Percentiles rank a stretch among this genome's conserved stretches.
phyloP scores from a whole-genome alignment of 2,113 vertebrate genomes.

The Donacobius atricapilla region DNA sequence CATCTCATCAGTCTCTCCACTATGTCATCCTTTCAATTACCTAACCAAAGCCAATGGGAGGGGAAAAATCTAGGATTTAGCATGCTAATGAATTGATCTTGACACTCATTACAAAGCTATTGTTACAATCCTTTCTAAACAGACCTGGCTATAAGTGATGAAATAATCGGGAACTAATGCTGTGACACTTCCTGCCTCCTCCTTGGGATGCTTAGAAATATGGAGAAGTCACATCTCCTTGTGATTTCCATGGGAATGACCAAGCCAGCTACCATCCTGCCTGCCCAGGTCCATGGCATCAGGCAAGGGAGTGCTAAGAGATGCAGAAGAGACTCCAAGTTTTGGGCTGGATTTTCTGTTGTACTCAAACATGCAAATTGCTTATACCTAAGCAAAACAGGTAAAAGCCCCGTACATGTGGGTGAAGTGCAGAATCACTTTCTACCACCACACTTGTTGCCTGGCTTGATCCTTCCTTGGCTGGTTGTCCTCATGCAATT shows the following conservation, averaged over 20 bases:
- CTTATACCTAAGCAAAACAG: neutral
- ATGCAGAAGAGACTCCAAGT: neutral
- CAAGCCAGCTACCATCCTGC: neutral
- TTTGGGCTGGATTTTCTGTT: neutral
- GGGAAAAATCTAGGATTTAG: neutral
- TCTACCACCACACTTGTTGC: neutral
- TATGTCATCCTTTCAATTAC: neutral
- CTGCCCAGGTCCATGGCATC: fast-evolving
- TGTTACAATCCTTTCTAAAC: neutral
- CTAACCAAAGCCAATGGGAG: neutral
- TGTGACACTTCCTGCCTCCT: neutral
- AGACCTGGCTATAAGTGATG: neutral
- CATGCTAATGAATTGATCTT: neutral
- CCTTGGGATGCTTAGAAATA: neutral
- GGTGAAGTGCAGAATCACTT: neutral
- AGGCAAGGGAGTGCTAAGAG: neutral
- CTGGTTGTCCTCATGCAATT: neutral
- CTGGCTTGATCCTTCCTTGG: neutral
- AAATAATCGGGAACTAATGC: neutral
- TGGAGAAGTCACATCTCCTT: fast-evolving
- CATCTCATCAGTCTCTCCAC: neutral
- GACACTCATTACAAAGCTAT: neutral
- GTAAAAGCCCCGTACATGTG: neutral
- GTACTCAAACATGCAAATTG: neutral
- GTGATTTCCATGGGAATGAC: neutral